Evolutionary conservation across 2,113 vertebrate species (phyloP).

Genomic region (Peucedramus taeniatus): DNA sequence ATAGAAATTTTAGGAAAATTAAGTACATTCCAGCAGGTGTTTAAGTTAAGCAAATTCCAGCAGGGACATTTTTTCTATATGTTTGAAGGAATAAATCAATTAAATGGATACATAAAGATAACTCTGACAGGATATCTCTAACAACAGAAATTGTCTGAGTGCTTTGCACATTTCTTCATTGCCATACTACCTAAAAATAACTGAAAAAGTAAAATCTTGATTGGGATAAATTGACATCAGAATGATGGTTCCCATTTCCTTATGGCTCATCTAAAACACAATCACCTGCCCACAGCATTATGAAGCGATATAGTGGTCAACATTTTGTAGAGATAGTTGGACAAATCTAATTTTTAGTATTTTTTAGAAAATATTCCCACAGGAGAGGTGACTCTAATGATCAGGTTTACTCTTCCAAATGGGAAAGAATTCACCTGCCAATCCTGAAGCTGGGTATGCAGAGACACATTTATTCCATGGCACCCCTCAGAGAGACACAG

Average conservation of each 20-base stretch:
- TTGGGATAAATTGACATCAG: background rate
- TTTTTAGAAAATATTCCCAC: background rate
- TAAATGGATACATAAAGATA: background rate
- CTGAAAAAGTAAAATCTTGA: background rate
- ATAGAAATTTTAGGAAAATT: background rate
- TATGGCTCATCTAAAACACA: background rate
- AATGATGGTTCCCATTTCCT: background rate
- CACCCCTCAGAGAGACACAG: rapidly evolving
- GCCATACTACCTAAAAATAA: background rate
- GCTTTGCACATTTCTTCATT: background rate
- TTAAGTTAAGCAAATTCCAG: background rate
- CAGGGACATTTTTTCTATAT: background rate
- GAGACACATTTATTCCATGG: background rate
- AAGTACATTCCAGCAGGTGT: background rate
- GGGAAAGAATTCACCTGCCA: background rate
- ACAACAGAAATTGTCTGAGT: background rate
- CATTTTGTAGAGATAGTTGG: background rate
- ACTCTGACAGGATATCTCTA: background rate
- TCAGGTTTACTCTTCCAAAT: background rate
- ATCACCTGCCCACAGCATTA: background rate
- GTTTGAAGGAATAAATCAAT: background rate
- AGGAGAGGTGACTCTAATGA: background rate
- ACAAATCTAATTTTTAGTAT: background rate
- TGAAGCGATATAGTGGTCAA: background rate
- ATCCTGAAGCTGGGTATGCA: background rate